phyloP scores from a whole-genome alignment of 2,888 invertebrate species.

The Netelia fuscicornis region DNA sequence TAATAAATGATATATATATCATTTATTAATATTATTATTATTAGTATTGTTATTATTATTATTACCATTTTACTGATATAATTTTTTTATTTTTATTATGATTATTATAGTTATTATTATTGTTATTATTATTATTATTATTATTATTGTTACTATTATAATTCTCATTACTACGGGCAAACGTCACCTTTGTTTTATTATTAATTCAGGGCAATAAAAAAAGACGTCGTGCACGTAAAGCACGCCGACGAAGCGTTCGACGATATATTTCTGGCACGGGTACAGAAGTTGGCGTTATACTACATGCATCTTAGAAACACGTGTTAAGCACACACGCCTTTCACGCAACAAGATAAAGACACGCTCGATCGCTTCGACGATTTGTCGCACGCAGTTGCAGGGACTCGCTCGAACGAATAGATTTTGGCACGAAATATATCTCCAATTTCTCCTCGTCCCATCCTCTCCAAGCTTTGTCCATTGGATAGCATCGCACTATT shows the following conservation, averaged over 20 bases:
- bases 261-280: constrained; percentile 2
- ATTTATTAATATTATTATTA: no score
- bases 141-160: background rate
- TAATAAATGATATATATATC: no score
- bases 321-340: constrained; percentile 30
- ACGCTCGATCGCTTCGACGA: background rate
- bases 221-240: background rate
- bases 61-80: no score
- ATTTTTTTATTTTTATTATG: no score
- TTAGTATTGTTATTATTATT: no score
- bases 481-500: background rate
- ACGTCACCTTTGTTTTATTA: background rate
- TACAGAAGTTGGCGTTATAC: background rate
- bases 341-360: constrained; percentile 24
- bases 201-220: background rate
- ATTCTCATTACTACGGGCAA: background rate
- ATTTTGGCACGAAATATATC: background rate
- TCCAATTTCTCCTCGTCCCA: background rate
- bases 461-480: background rate
- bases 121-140: no score
- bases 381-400: background rate
- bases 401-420: background rate
- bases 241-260: background rate
- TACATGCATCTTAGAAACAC: constrained; percentile 41
- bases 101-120: no score